A percentile compares a stretch with the other conserved stretches of the same genome.
Conservation (phyloP, 2,797 vertebrate species). For the Lacerta viridis region DNA sequence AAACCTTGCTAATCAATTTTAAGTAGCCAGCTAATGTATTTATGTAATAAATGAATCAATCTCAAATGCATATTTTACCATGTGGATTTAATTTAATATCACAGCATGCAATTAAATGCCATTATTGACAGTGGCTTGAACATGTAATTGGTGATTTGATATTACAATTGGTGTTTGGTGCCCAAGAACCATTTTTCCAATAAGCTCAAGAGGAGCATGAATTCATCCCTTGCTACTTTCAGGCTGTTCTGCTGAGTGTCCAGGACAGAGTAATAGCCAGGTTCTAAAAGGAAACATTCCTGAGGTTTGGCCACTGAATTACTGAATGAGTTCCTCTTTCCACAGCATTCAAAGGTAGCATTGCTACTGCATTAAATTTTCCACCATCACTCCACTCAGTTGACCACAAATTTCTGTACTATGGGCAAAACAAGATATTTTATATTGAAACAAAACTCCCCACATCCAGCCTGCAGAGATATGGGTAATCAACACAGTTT, state of each 20-base stretch:
- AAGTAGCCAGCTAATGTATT: slow-evolving; percentile 66
- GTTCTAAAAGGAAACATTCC: slow-evolving; percentile 29
- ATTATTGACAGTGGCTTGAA: slow-evolving; percentile 60
- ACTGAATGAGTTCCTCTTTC: slow-evolving; percentile 39
- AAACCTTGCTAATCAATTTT: slow-evolving; percentile 69
- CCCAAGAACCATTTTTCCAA: slow-evolving; percentile 56
- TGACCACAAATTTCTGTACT: neutral
- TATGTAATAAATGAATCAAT: slow-evolving; percentile 73
- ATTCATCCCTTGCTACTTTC: slow-evolving; percentile 35
- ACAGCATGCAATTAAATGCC: slow-evolving; percentile 57
- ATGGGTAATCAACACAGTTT: neutral
- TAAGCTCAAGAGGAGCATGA: slow-evolving; percentile 49
- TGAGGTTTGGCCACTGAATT: slow-evolving; percentile 32
- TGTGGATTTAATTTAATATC: slow-evolving; percentile 67
- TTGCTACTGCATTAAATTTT: neutral
- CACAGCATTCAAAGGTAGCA: slow-evolving; percentile 22
- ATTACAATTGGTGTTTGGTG: slow-evolving; percentile 44
- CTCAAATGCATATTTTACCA: slow-evolving; percentile 60
- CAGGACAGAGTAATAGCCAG: slow-evolving; percentile 4
- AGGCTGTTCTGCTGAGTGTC: slow-evolving; percentile 29
- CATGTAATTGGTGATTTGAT: slow-evolving; percentile 64
- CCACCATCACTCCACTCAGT: neutral
- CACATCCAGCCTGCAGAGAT: neutral
- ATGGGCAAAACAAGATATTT: neutral
- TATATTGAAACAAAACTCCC: neutral